A percentile compares a stretch with the other conserved stretches of the same genome.
Conservation (phyloP, 2,888 invertebrate genomes). For the Automeris io region DNA sequence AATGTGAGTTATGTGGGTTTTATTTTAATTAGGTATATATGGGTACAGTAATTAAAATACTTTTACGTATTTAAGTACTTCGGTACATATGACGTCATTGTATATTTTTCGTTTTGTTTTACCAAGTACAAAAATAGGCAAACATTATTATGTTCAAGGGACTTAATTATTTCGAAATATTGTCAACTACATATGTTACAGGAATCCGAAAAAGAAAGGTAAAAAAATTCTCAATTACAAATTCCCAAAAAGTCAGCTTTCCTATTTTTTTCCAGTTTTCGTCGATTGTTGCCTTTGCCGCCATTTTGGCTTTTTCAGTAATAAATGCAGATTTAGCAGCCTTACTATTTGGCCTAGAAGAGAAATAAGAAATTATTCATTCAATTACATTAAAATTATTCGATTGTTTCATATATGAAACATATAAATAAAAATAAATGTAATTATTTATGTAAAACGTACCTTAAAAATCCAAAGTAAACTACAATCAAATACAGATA, state of each 20-base stretch:
- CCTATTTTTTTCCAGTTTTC: slow-evolving; percentile 39
- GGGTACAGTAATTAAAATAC: no score
- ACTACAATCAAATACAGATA: slow-evolving; percentile 34
- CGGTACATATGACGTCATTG: no score
- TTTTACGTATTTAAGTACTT: no score
- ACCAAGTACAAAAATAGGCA: no score
- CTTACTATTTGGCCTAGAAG: slow-evolving; percentile 71
- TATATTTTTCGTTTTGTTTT: no score
- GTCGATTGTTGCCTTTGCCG: slow-evolving; percentile 35
- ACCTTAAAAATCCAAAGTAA: slow-evolving; percentile 53
- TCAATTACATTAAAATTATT: background rate
- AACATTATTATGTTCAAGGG: no score
- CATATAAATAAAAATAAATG: background rate
- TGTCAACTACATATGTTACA: no score
- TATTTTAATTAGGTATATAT: no score
- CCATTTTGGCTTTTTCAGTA: slow-evolving; percentile 42
- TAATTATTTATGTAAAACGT: background rate
- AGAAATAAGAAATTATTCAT: background rate
- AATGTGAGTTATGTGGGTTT: no score
- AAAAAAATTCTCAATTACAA: slow-evolving; percentile 27
- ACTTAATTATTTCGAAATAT: no score
- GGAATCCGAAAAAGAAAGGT: slow-evolving; percentile 1
- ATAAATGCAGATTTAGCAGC: slow-evolving; percentile 73
- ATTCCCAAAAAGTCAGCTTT: slow-evolving; percentile 46
- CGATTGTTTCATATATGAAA: background rate